phyloP scores from a whole-genome alignment of 2,888 invertebrate genomes.

The Ceriagrion tenellum region DNA sequence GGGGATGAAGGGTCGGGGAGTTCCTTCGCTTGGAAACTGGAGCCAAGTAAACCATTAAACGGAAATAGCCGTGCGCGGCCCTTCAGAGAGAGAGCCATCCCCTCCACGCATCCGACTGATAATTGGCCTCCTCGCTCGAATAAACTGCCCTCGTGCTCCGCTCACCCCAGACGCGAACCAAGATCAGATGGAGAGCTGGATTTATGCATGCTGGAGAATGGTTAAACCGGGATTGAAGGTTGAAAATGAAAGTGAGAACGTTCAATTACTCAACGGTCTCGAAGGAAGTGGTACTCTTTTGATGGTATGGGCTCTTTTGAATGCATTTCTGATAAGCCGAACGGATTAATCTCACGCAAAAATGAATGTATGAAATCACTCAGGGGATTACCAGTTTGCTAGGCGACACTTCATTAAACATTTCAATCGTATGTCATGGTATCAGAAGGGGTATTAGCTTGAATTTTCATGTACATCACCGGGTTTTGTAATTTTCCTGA shows the following conservation, averaged over 20 bases:
- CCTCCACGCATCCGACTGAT: neutral
- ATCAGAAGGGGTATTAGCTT: too few species aligned
- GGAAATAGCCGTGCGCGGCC: neutral
- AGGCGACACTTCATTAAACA: too few species aligned
- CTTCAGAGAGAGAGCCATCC: neutral
- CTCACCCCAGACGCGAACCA: neutral
- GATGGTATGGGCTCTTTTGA: too few species aligned
- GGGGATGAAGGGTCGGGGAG: neutral
- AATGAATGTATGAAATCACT: too few species aligned
- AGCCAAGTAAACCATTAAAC: conserved; percentile 18
- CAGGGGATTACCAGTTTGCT: too few species aligned
- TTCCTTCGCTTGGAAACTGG: neutral
- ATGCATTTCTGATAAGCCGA: too few species aligned
- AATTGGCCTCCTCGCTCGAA: neutral
- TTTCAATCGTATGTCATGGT: too few species aligned
- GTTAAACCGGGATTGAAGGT: neutral
- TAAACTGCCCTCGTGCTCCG: neutral
- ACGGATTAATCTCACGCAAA: too few species aligned
- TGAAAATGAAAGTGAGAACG: neutral
- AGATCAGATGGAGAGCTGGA: neutral
- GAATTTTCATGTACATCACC: too few species aligned
- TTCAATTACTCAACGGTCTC: too few species aligned
- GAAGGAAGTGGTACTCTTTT: too few species aligned
- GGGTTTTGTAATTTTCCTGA: too few species aligned
- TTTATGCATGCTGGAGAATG: neutral